Evolutionary conservation across 2,113 vertebrate species (phyloP).

Genomic region (Lamprotornis superbus): DNA sequence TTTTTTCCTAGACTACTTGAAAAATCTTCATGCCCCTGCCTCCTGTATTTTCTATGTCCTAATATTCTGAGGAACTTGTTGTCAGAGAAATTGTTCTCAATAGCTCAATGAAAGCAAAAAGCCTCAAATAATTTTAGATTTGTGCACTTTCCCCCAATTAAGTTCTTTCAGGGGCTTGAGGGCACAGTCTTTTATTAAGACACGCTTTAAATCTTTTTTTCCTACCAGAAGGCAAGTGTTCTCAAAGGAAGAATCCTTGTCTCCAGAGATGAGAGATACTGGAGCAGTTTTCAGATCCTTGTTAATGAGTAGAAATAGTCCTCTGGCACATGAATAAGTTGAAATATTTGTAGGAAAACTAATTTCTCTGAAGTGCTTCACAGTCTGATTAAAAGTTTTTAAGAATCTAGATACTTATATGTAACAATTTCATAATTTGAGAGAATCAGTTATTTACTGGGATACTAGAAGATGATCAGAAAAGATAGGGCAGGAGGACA

Average conservation of each 20-base stretch:
- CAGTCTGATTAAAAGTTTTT: not conserved
- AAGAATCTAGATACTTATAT: not conserved
- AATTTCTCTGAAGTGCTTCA: not conserved
- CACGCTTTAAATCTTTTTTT: not conserved
- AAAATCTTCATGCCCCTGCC: not conserved
- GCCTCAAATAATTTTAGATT: not conserved
- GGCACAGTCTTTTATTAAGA: not conserved
- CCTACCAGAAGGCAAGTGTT: not conserved
- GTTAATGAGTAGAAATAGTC: constrained; percentile 6
- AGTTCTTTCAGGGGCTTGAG: not conserved
- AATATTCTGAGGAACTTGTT: not conserved
- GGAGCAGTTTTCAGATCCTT: not conserved
- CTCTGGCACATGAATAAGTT: not conserved
- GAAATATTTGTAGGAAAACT: constrained; percentile 13
- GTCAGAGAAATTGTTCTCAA: not conserved
- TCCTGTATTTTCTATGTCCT: not conserved
- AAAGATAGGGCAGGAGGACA: not conserved
- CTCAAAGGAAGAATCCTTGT: not conserved
- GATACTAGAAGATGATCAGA: not conserved
- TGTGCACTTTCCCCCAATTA: not conserved
- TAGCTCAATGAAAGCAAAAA: not conserved
- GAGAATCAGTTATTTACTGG: not conserved
- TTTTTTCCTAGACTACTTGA: not conserved
- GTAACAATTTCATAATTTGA: not conserved
- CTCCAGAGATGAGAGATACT: not conserved